Base-by-base conservation (phyloP, 2,797 vertebrate species). In the Premnoplex brunnescens region DNA sequence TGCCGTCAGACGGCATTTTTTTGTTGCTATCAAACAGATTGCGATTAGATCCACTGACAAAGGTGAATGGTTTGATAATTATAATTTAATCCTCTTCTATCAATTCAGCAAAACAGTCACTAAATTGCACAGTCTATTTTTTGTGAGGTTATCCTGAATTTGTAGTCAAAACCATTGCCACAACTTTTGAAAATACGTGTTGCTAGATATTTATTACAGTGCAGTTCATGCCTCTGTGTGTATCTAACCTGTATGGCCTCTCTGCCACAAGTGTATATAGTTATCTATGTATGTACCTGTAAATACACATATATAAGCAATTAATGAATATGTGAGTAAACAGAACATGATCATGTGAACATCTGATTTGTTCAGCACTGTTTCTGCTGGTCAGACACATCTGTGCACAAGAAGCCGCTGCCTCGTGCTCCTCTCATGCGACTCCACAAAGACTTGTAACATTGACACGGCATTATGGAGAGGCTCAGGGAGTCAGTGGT, bases 21-120 rank as follows among this genome's bases (percentile, higher is more conserved):
- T 89, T 51, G 85, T 93, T 7, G 1, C 51, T 95, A 88, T 84
- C 80, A 73, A 91, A 93, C 48, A 62, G 71, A 41, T 94, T 86
- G 79, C 2, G 11, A 58, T 94, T 90, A 93, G 58, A 81, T 81
- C 85, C 69, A 81, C 36, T 89, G 41, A 76, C 78, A 83, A 82
- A 96, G 83, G 90, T 90, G 62, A 90, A 81, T 58, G 39, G 83
- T 90, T 86, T 86, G 55, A 90, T 93, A 90, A 51, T 58, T 48
- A 84, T 81, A 88, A 91, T 86, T 84, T 86, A 94, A 93, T 94
- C 85, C 80, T 84, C 58, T 48, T 48, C 62, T 62, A 78, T 85
- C 51, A 75, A 30, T 93, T 84, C 88, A 88, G 58, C 48, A 30
- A 73, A 66, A 64, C 32, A 88, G 39, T 62, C 54, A 34, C 66